Evolutionary conservation across 2,113 vertebrate species (phyloP), one percentile per base, ranked within the genome.

Genomic region (Albula goreensis): DNA sequence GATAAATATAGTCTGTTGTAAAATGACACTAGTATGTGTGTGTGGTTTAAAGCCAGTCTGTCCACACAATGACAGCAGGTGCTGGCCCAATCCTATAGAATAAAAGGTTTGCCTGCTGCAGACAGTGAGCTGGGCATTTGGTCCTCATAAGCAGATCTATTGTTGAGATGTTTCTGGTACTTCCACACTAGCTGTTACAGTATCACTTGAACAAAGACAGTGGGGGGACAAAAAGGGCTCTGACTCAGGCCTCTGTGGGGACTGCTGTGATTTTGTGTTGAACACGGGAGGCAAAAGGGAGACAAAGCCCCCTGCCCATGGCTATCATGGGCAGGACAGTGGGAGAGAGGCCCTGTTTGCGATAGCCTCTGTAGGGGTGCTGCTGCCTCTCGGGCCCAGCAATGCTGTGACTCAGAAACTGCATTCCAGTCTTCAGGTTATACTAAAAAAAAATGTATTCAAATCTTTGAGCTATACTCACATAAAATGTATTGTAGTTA

Each of bases 81-180:
- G 53, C 13, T 41, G n/a, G 50, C 9, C 50, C 2, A 15, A n/a
- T 87, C 48, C 78, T 56, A 31, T 56, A 74, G 52, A 80, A 66
- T 56, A 48, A 49, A 56, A 86, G 15, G 22, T 70, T 50, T 25
- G 49, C 51, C 52, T 11, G 82, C 9, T 57, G n/a, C 22, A 19
- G 63, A 83, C 51, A 78, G 53, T 9, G 22, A 53, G 22, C 53
- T 41, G 51, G 52, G 52, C 81, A 17, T 82, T 56, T 56, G 53
- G 25, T 22, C 79, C 80, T 86, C 79, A 66, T 86, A 77, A 80
- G 85, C 85, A 82, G n/a, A 86, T 74, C 60, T 53, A 74, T 86
- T 81, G 85, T 86, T 56, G 79, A 86, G 80, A 60, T 83, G 66
- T 77, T 86, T 78, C 85, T 86, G 81, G 85, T 82, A 11, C 66